Evolutionary conservation across 2,888 invertebrate genomes (phyloP).

Genomic region (Chaetogeoica ovagalla): DNA sequence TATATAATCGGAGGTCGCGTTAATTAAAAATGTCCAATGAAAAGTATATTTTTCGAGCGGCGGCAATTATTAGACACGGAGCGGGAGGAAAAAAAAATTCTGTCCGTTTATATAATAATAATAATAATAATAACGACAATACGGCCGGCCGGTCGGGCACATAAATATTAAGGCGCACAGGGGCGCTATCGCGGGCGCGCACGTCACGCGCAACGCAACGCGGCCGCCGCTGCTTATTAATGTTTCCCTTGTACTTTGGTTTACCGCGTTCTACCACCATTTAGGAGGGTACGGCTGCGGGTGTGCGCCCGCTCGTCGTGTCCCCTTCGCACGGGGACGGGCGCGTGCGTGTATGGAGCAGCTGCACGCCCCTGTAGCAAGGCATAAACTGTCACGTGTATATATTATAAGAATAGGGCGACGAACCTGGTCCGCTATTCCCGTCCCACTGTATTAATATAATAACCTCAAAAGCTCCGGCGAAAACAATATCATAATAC

Average conservation of each 20-base stretch:
- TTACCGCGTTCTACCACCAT: neutral
- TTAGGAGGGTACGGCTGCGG: neutral
- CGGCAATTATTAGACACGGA: constrained; percentile 9
- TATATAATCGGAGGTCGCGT: neutral
- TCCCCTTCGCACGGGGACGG: too few relatives aligned
- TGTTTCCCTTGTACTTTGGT: constrained; percentile 25
- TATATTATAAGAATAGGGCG: too few relatives aligned
- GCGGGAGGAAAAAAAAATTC: constrained; percentile 10
- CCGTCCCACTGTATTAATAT: neutral
- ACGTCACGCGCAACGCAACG: constrained; percentile 40
- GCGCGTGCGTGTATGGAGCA: too few relatives aligned
- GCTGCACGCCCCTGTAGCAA: too few relatives aligned
- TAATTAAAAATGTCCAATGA: constrained; percentile 40
- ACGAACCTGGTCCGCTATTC: too few relatives aligned
- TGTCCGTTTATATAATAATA: neutral
- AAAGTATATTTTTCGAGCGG: neutral
- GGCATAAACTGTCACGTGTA: too few relatives aligned
- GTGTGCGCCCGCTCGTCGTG: neutral
- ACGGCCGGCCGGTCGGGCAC: constrained; percentile 16
- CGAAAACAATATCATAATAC: neutral
- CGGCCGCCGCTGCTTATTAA: constrained; percentile 32
- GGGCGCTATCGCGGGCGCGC: neutral
- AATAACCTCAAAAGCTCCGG: constrained; percentile 14
- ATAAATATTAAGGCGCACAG: constrained; percentile 9
- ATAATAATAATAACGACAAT: neutral